A percentile compares a stretch with the other conserved stretches of the same genome.
These are phyloP conservation scores for Lasioglossum marginatum DNA, from an alignment of 2,888 invertebrate genomes.

Conservation along the genomic window DNA sequence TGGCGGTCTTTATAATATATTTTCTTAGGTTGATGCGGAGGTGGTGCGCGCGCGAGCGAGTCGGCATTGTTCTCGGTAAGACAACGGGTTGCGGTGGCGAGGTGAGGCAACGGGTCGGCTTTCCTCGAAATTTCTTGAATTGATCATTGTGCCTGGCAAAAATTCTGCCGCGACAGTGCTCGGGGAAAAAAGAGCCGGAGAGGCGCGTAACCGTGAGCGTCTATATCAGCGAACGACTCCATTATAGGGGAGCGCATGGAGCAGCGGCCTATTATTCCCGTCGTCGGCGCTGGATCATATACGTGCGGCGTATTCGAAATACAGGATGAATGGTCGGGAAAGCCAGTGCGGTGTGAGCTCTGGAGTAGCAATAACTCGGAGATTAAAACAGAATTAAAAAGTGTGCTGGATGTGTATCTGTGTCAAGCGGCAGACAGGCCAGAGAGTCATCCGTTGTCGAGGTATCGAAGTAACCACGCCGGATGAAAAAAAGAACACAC, in stretches of 20 bases:
- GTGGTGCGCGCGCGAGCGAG: not conserved
- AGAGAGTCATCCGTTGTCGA: slow-evolving; percentile 67
- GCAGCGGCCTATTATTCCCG: slow-evolving; percentile 75
- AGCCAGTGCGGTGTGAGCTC: slow-evolving; percentile 61
- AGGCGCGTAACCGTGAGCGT: slow-evolving; percentile 43
- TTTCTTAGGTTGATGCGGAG: not conserved
- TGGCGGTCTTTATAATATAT: slow-evolving; percentile 25
- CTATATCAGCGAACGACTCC: slow-evolving; percentile 67
- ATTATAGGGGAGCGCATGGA: slow-evolving; percentile 65
- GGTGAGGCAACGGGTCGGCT: not conserved
- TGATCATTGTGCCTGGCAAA: slow-evolving; percentile 37
- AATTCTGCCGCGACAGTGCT: slow-evolving; percentile 2
- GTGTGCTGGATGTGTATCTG: slow-evolving; percentile 80
- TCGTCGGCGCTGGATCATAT: slow-evolving; percentile 72
- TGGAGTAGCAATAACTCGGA: slow-evolving; percentile 82
- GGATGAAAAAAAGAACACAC: slow-evolving; percentile 56
- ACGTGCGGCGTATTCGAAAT: slow-evolving; percentile 70
- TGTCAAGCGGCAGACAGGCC: slow-evolving; percentile 75
- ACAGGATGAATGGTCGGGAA: slow-evolving; percentile 70
- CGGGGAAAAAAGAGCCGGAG: slow-evolving; percentile 8
- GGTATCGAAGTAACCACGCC: slow-evolving; percentile 64
- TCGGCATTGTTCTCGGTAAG: slow-evolving; percentile 32
- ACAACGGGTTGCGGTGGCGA: slow-evolving; percentile 18
- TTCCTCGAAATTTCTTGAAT: slow-evolving; percentile 42
- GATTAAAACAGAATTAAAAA: slow-evolving; percentile 84